Evolutionary conservation across 2,113 vertebrate genomes (phyloP).

Genomic region (Psilopogon haemacephalus): DNA sequence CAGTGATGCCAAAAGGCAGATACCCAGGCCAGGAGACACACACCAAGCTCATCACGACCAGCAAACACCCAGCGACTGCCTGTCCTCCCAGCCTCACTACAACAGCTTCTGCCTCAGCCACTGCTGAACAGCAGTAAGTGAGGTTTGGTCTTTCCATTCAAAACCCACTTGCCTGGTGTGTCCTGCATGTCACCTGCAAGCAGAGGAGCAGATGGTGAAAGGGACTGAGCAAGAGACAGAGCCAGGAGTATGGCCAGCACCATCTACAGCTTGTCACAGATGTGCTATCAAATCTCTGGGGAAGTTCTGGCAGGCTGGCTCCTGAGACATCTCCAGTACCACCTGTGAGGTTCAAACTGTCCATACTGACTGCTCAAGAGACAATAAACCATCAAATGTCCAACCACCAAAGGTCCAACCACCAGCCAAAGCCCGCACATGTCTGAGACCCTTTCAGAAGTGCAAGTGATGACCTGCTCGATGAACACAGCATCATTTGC

Average conservation of each 20-base stretch:
- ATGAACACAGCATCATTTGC: no score
- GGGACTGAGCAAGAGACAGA: neutral
- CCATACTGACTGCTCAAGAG: neutral
- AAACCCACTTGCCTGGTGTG: neutral
- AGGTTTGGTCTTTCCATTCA: no score
- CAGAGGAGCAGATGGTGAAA: neutral
- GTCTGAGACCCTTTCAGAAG: neutral
- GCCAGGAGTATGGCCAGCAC: neutral
- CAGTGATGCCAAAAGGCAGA: rapidly evolving
- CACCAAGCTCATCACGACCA: neutral
- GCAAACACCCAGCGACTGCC: neutral
- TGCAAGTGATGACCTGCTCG: rapidly evolving
- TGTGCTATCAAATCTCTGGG: neutral
- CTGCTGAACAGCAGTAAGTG: rapidly evolving
- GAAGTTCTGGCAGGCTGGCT: neutral
- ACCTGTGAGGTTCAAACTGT: neutral
- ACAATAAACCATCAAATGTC: neutral
- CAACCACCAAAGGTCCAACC: neutral
- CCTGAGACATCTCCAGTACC: neutral
- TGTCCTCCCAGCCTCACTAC: neutral
- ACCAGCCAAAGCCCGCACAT: neutral
- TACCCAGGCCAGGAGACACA: rapidly evolving
- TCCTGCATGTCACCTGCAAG: neutral
- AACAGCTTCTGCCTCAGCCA: neutral
- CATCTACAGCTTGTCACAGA: neutral